Base-by-base conservation (phyloP, 2,888 invertebrate species). In the Taenaris catops region DNA sequence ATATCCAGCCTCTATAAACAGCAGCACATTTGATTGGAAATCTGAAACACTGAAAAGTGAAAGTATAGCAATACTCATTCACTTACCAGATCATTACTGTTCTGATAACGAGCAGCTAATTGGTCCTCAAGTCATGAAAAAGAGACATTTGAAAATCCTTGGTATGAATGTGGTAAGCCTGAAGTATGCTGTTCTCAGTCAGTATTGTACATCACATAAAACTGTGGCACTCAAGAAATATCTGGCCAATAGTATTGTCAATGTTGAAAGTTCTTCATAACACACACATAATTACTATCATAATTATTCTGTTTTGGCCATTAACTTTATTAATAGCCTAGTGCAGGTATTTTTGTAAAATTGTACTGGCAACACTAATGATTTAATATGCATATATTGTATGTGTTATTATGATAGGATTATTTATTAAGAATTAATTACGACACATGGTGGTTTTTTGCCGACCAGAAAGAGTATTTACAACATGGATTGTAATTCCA, bases 51-150 rank as follows among this genome's bases (percentile, higher is more conserved):
- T 63, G 12, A 73, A 63, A 31, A 86, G 88, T 58, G 61, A 80
- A 29, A 88, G 80, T 49, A 76, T 86, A 23, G 92, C 90, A 0
- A 49, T 93, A 18, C 62, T 93, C 32, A 86, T 93, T 35, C 87
- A 91, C 58, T 67, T 91, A 33, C 91, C 92, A 1, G 91, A 93
- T 44, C 89, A 92, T 63, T 92, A 88, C 62, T 91, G 91, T 57
- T 80, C 86, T 21, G 84, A 89, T 39, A 86, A 84, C 21, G 66
- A 72, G 24, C 68, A 81, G 29, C 63, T 93, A 9, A 76, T 90
- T 46, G 93, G 93, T 0, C 87, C 90, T 10, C 91, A 92, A 62
- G 63, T 81, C 1, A 89, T 92, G 89, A 89, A 89, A 46, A 87
- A 83, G 37, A 84, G 89, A 37, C 92, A 92, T 58, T 71, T 93